Conservation (phyloP, 2,888 invertebrate genomes). For the Rotaria magnacalcarata region DNA sequence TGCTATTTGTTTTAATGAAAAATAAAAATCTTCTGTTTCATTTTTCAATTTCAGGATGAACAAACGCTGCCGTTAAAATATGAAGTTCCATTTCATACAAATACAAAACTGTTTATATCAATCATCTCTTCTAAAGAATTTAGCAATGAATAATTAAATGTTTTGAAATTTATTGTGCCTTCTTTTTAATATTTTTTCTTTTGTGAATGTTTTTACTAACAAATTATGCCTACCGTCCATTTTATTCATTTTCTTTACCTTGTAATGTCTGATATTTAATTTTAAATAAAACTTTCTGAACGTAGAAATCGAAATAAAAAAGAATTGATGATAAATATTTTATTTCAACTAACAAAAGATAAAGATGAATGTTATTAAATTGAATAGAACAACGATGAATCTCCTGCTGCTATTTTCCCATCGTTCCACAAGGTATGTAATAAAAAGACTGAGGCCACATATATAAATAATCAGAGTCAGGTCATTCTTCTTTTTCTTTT, state of each 20-base stretch:
- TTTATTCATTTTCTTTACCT: not conserved
- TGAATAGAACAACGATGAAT: conserved; percentile 10
- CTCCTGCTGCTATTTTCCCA: not conserved
- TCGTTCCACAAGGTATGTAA: not conserved
- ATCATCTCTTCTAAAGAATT: not conserved
- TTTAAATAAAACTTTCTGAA: not conserved
- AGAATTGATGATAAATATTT: not conserved
- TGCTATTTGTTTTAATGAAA: not conserved
- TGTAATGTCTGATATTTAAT: not conserved
- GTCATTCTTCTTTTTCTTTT: conserved; percentile 1
- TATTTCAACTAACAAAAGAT: not conserved
- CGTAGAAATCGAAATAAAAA: not conserved
- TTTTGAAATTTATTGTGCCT: too few relatives aligned
- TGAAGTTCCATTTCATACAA: conserved; percentile 7
- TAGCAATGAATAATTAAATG: not conserved
- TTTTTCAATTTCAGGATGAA: not conserved
- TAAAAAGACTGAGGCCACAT: not conserved
- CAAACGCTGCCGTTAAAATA: not conserved
- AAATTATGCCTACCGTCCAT: not conserved
- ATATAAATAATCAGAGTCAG: not conserved
- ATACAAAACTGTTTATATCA: not conserved
- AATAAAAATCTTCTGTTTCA: not conserved
- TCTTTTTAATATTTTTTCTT: not conserved
- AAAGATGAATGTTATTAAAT: not conserved
- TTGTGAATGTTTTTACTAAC: not conserved